A percentile compares a stretch with the other conserved stretches of the same genome.
Evolutionary conservation across 2,113 vertebrate genomes (phyloP).

Genomic region (Actinemys pallida): DNA sequence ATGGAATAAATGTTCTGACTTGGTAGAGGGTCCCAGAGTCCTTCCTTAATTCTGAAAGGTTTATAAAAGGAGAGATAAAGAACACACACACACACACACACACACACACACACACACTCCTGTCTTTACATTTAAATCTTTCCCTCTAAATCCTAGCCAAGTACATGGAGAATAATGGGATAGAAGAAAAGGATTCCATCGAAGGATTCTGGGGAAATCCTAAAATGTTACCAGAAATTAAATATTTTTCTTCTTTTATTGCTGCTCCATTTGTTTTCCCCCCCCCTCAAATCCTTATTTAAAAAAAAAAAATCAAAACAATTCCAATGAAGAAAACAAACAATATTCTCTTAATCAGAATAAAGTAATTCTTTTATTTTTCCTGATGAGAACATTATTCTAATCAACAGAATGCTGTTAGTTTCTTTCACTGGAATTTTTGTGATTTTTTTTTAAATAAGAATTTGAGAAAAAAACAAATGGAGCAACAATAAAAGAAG

Average conservation of each 20-base stretch:
- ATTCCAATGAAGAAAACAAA: not conserved
- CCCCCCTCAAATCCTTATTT: not conserved
- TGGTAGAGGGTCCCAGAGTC: slow-evolving; percentile 43
- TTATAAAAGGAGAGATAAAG: slow-evolving; percentile 58
- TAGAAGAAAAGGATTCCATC: slow-evolving; percentile 63
- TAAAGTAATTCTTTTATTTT: not conserved
- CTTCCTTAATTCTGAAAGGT: slow-evolving; percentile 61
- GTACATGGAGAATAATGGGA: slow-evolving; percentile 62
- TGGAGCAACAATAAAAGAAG: not conserved
- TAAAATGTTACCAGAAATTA: slow-evolving; percentile 48
- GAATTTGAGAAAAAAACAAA: not conserved
- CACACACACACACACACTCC: slow-evolving; percentile 50
- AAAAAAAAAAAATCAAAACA: slow-evolving; percentile 17
- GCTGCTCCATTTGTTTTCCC: slow-evolving; percentile 7
- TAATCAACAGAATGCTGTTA: not conserved
- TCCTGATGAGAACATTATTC: not conserved
- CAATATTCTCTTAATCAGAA: not conserved
- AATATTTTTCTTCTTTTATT: slow-evolving; percentile 16
- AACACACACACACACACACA: not conserved
- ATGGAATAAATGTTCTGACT: slow-evolving; percentile 21
- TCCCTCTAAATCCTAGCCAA: slow-evolving; percentile 65
- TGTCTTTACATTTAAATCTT: slow-evolving; percentile 59
- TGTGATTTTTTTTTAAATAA: not conserved
- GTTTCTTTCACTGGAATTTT: not conserved
- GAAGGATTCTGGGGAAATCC: slow-evolving; percentile 41